Percentiles rank a stretch among this genome's conserved stretches.
phyloP scores from a whole-genome alignment of 2,888 invertebrate genomes.

The Noctua fimbriata region DNA sequence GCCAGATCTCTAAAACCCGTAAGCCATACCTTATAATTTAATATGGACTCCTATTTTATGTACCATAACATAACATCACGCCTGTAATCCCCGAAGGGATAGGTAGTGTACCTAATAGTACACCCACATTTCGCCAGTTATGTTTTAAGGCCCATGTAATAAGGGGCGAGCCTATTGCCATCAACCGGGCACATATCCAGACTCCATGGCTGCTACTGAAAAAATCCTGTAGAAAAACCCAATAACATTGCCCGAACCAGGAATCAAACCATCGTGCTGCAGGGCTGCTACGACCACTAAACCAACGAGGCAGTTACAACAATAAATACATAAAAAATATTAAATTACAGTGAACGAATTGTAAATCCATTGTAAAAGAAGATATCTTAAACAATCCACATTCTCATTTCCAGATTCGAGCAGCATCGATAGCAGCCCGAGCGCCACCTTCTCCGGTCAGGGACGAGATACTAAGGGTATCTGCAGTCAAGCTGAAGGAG shows the following conservation, averaged over 20 bases:
- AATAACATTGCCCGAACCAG: neutral
- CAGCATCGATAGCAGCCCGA: constrained; percentile 83
- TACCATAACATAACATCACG: neutral
- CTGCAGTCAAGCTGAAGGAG: constrained; percentile 90
- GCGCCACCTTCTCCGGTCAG: constrained; percentile 85
- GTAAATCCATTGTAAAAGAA: neutral
- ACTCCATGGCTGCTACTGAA: neutral
- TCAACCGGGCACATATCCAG: neutral
- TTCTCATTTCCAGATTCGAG: constrained; percentile 77
- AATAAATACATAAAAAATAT: too few species aligned
- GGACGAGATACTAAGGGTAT: constrained; percentile 85
- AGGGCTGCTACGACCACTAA: neutral
- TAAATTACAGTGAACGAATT: too few species aligned
- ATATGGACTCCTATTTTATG: neutral
- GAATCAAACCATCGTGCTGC: too few species aligned
- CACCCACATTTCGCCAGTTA: neutral
- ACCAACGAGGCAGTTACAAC: neutral
- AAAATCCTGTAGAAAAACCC: neutral
- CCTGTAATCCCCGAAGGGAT: neutral
- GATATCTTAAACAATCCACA: neutral
- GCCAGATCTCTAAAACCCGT: neutral
- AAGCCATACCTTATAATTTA: neutral
- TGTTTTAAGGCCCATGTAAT: neutral
- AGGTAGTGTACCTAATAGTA: neutral
- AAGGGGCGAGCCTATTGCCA: neutral